Evolutionary conservation across 2,113 vertebrate genomes (phyloP).

Genomic region (Struthidea cinerea): DNA sequence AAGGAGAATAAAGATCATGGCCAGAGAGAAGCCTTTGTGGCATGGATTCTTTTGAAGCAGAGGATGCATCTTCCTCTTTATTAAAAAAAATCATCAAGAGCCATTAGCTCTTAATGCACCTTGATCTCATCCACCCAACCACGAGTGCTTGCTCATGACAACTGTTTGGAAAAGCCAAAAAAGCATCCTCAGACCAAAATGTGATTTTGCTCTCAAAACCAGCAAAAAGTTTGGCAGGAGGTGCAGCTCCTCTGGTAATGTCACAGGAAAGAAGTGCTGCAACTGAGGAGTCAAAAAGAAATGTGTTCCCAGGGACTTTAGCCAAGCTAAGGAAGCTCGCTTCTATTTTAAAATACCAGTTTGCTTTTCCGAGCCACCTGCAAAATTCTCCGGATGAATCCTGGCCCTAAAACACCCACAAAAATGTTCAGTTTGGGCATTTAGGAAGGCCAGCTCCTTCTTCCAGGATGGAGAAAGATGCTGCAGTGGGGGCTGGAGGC

Average conservation of each 20-base stretch:
- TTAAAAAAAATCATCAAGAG: background rate
- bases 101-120: background rate
- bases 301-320: background rate
- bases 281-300: background rate
- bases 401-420: background rate
- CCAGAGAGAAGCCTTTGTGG: background rate
- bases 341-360: slow-evolving; percentile 11
- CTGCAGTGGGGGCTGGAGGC: background rate
- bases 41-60: background rate
- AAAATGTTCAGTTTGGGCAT: background rate
- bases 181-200: background rate
- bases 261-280: background rate
- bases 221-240: background rate
- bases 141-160: background rate
- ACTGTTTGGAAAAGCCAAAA: background rate
- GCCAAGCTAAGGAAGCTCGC: background rate
- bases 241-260: background rate
- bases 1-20: background rate
- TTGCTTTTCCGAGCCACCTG: background rate
- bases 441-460: background rate
- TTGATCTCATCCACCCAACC: background rate
- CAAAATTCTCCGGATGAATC: background rate
- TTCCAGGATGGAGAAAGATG: background rate
- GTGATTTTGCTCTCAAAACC: background rate
- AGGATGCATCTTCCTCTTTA: background rate